Evolutionary conservation across 53 echinoderm and acorn worm genomes (phyloP).

Genomic region (Astropecten irregularis): DNA sequence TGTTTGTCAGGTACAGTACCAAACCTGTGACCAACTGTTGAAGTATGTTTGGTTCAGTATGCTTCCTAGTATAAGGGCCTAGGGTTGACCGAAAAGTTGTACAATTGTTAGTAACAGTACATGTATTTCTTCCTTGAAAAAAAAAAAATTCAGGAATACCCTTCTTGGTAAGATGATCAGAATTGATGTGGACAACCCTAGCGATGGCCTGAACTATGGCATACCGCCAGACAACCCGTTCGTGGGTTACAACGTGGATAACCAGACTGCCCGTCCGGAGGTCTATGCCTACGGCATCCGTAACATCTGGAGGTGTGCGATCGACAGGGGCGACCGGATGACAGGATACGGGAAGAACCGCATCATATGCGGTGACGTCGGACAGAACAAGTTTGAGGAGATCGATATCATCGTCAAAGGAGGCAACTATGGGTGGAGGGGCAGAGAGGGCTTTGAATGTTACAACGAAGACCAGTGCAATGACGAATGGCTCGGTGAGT

Average conservation of each 20-base stretch:
- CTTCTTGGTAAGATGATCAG: constrained; percentile 85
- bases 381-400: constrained; percentile 85
- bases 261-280: constrained; percentile 60
- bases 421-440: constrained; percentile 97
- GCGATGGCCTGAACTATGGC: constrained; percentile 58
- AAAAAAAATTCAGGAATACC: constrained; percentile 49
- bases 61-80: no score
- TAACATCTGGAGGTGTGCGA: constrained; percentile 93
- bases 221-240: constrained; percentile 94
- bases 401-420: constrained; percentile 94
- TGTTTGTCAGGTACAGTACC: no score
- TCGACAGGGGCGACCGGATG: constrained; percentile 77
- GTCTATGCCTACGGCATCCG: constrained; percentile 92
- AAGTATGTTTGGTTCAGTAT: no score
- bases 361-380: constrained; percentile 96
- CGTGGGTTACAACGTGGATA: constrained; percentile 32
- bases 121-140: no score
- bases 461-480: constrained; percentile 72
- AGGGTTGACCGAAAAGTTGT: no score
- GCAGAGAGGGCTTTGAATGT: constrained; percentile 83
- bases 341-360: constrained; percentile 82
- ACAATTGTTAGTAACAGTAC: no score
- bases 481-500: constrained; percentile 61
- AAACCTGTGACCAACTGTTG: no score
- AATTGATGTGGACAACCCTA: constrained; percentile 76